Percentiles rank a stretch among this genome's conserved stretches.
Evolutionary conservation across 2,888 invertebrate species (phyloP).

Genomic region (Diadromus collaris): DNA sequence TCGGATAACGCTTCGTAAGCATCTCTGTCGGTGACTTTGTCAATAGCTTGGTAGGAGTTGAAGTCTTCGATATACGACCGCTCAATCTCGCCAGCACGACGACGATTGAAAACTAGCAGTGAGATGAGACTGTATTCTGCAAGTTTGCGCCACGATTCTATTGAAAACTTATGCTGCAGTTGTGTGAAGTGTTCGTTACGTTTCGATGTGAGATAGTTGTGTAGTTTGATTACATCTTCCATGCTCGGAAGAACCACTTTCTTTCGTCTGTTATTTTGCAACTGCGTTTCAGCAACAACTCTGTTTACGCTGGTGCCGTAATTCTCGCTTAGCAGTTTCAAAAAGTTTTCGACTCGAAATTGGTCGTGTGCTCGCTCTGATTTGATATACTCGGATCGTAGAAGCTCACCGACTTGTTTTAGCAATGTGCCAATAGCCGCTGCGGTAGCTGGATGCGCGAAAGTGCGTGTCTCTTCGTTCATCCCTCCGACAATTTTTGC

Average conservation of each 20-base stretch:
- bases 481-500: conserved; percentile 48
- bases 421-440: conserved; percentile 52
- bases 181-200: conserved; percentile 15
- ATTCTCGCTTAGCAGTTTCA: conserved; percentile 43
- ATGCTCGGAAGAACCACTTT: conserved; percentile 49
- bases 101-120: conserved; percentile 65
- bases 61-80: conserved; percentile 62
- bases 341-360: conserved; percentile 45
- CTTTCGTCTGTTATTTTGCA: conserved; percentile 42
- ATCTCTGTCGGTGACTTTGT: conserved; percentile 56
- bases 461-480: conserved; percentile 43
- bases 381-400: conserved; percentile 52
- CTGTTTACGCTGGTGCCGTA: conserved; percentile 45
- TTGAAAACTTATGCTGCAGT: conserved; percentile 42
- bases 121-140: conserved; percentile 58
- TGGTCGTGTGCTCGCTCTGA: conserved; percentile 30
- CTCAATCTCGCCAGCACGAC: conserved; percentile 65
- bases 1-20: conserved; percentile 46
- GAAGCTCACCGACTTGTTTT: conserved; percentile 53
- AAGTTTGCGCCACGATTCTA: conserved; percentile 55
- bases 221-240: conserved; percentile 55
- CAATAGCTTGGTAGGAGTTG: conserved; percentile 58
- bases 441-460: conserved; percentile 45
- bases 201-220: conserved; percentile 37
- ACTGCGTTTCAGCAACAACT: conserved; percentile 45